These are phyloP conservation scores for Pygoscelis antarcticus DNA, from an alignment of 2,113 vertebrate species.

Conservation along the genomic window DNA sequence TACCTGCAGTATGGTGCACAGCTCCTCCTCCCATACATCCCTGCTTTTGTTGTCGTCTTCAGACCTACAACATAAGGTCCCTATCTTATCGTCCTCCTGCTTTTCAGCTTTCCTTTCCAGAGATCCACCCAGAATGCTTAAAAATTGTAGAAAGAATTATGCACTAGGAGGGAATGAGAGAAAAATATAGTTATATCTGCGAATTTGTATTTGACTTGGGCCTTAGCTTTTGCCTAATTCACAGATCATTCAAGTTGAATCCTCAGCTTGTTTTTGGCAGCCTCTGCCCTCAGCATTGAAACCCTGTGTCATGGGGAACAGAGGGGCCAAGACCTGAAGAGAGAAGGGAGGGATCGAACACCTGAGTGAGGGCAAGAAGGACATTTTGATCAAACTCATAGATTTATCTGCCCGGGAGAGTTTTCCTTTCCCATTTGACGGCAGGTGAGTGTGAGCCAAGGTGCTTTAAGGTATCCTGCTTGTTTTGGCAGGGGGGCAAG, in stretches of 20 bases:
- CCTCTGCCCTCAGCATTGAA: not conserved
- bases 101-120: not conserved
- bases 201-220: not conserved
- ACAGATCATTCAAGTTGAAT: not conserved
- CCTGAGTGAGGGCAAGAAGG: not conserved
- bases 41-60: not conserved
- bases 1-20: not conserved
- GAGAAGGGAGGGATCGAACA: not conserved
- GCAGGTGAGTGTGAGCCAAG: not conserved
- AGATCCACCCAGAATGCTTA: not conserved
- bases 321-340: not conserved
- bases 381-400: not conserved
- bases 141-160: not conserved
- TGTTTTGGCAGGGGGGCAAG: not conserved
- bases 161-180: not conserved
- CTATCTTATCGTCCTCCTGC: not conserved
- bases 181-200: not conserved
- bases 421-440: not conserved
- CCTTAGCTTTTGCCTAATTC: not conserved
- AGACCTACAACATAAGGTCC: not conserved
- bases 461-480: not conserved
- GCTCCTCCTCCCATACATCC: not conserved
- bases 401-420: not conserved
- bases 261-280: not conserved
- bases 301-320: not conserved